A percentile compares a stretch with the other conserved stretches of the same genome.
Evolutionary conservation across 2,888 invertebrate genomes (phyloP).

Genomic region (Hedychridium roseum): DNA sequence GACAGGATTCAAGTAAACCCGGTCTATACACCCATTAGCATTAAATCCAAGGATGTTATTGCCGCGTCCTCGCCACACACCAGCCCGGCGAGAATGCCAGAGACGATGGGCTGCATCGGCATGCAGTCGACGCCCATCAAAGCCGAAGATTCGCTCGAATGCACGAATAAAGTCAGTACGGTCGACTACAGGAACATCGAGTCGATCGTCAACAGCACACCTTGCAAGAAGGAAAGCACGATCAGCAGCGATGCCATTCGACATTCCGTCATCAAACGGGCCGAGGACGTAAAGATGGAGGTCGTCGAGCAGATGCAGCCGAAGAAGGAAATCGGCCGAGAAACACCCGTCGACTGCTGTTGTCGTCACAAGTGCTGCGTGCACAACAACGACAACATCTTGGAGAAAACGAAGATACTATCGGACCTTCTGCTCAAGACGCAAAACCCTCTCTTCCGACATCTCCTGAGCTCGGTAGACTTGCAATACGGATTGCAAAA

Average conservation of each 20-base stretch:
- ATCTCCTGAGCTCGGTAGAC: constrained; percentile 56
- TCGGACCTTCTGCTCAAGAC: constrained; percentile 59
- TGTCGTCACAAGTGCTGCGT: constrained; percentile 59
- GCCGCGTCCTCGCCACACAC: constrained; percentile 39
- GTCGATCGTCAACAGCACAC: constrained; percentile 57
- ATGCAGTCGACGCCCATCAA: constrained; percentile 63
- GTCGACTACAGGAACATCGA: constrained; percentile 62
- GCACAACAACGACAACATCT: constrained; percentile 53
- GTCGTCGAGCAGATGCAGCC: constrained; percentile 36
- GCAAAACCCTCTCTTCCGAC: constrained; percentile 55
- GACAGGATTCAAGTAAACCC: constrained; percentile 46
- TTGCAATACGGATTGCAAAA: constrained; percentile 55
- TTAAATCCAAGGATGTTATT: constrained; percentile 19
- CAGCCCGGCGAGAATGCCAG: constrained; percentile 44
- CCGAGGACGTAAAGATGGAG: constrained; percentile 54
- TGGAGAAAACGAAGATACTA: constrained; percentile 58
- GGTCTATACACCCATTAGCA: constrained; percentile 22
- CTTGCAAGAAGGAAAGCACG: constrained; percentile 48
- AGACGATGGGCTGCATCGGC: constrained; percentile 43
- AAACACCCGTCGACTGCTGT: constrained; percentile 45
- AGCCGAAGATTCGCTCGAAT: constrained; percentile 42
- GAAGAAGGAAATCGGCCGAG: constrained; percentile 23
- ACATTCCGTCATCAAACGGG: constrained; percentile 59
- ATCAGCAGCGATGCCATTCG: constrained; percentile 44
- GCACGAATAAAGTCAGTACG: constrained; percentile 27